A percentile compares a stretch with the other conserved stretches of the same genome.
Evolutionary conservation across 2,113 vertebrate genomes (phyloP).

Genomic region (Thamnaconus septentrionalis): DNA sequence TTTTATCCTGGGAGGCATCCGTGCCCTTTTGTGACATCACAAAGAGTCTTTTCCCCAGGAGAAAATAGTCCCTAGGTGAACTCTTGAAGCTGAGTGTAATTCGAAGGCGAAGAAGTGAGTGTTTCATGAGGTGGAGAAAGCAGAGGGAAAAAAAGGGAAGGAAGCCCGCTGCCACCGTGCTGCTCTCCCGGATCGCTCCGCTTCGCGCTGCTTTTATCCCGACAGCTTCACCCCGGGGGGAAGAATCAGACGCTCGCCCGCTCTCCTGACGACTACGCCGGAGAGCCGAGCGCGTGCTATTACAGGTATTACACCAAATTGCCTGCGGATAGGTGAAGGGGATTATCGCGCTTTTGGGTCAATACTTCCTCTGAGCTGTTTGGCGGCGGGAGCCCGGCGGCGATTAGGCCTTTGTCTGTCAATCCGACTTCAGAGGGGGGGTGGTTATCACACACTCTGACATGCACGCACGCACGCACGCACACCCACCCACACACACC

Average conservation of each 20-base stretch:
- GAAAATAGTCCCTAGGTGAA: no score
- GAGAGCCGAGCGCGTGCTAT: slow-evolving; percentile 90
- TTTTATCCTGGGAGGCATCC: no score
- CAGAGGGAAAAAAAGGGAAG: slow-evolving; percentile 8
- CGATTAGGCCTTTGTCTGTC: slow-evolving; percentile 91
- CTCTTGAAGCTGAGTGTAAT: no score
- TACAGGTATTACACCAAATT: slow-evolving; percentile 99
- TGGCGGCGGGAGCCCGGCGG: slow-evolving; percentile 81
- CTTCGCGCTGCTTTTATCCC: slow-evolving; percentile 50
- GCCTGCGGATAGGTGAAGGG: slow-evolving; percentile 92
- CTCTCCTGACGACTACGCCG: slow-evolving; percentile 87
- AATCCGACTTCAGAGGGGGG: slow-evolving; percentile 84
- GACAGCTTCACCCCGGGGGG: slow-evolving; percentile 74
- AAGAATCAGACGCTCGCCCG: slow-evolving; percentile 81
- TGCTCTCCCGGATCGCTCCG: slow-evolving; percentile 52
- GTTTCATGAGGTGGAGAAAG: no score
- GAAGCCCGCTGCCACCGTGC: slow-evolving; percentile 24
- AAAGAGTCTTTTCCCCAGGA: no score
- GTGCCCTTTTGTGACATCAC: no score
- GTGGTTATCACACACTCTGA: slow-evolving; percentile 35
- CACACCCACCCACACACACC: slow-evolving; percentile 13
- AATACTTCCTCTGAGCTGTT: slow-evolving; percentile 93
- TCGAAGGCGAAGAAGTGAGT: no score
- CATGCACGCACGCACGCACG: slow-evolving; percentile 12
- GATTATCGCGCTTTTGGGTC: slow-evolving; percentile 95